Conservation (phyloP, 2,113 vertebrate species). For the Junco hyemalis region DNA sequence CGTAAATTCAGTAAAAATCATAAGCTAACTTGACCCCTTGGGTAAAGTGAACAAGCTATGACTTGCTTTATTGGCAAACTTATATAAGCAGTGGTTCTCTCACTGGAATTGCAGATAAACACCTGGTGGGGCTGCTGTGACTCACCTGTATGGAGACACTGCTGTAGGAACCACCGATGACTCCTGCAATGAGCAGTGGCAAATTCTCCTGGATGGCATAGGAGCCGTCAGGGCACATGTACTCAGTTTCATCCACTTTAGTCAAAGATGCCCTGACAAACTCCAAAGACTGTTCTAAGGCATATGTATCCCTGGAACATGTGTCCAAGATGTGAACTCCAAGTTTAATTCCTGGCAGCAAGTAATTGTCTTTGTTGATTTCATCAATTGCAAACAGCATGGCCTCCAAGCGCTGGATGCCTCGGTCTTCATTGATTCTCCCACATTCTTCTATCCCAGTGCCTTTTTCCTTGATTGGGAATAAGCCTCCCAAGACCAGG, state of each 20-base stretch:
- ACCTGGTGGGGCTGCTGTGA: background rate
- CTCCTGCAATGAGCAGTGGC: slow-evolving; percentile 91
- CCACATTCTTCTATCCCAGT: slow-evolving; percentile 93
- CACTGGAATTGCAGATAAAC: background rate
- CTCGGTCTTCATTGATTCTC: slow-evolving; percentile 92
- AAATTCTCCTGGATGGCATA: slow-evolving; percentile 94
- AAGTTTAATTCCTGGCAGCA: slow-evolving; percentile 91
- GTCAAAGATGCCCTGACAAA: slow-evolving; percentile 97
- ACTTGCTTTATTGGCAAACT: background rate
- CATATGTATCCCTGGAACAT: slow-evolving; percentile 95
- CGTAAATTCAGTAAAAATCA: background rate
- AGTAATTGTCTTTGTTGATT: slow-evolving; percentile 87
- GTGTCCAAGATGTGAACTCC: slow-evolving; percentile 98
- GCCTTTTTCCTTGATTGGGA: slow-evolving; percentile 98
- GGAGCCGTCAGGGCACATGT: slow-evolving; percentile 97
- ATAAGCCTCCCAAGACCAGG: slow-evolving; percentile 93
- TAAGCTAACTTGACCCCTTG: background rate
- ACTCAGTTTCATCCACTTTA: slow-evolving; percentile 97
- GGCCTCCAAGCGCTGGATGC: slow-evolving; percentile 95
- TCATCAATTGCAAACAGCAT: slow-evolving; percentile 97
- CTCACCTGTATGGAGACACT: slow-evolving; percentile 99
- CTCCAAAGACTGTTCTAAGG: slow-evolving; percentile 96
- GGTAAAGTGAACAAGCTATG: background rate
- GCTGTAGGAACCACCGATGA: slow-evolving; percentile 96
- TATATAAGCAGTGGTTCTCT: background rate